Conservation (phyloP, 2,113 vertebrate species). For the Carassius carassius region DNA sequence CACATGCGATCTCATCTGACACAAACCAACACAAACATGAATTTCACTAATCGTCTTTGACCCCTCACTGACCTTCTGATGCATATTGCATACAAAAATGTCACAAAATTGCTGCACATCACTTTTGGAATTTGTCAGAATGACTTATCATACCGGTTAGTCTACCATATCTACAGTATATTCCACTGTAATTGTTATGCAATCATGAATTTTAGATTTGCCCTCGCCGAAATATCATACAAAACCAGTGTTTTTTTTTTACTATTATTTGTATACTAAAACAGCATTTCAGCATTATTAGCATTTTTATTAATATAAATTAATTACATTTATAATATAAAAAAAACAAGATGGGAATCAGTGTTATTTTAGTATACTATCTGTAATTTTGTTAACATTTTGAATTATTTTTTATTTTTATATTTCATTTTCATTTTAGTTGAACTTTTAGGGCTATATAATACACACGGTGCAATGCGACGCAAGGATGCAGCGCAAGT, state of each 20-base stretch:
- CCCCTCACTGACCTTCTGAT: not conserved
- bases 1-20: conserved; percentile 87
- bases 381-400: not conserved
- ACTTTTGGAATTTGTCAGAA: not conserved
- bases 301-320: too few relatives aligned
- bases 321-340: not conserved
- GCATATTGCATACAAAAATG: not conserved
- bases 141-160: not conserved
- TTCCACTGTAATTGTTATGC: not conserved
- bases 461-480: too few relatives aligned
- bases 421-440: too few relatives aligned
- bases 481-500: too few relatives aligned
- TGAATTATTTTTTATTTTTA: not conserved
- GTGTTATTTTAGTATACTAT: too few relatives aligned
- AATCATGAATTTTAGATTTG: not conserved
- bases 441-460: too few relatives aligned
- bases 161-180: too few relatives aligned
- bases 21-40: not conserved
- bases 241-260: not conserved
- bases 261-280: not conserved
- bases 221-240: not conserved
- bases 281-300: too few relatives aligned
- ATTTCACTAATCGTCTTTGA: not conserved
- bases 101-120: not conserved
- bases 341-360: not conserved